Base-by-base conservation (phyloP, 1,140 invertebrate genomes). In the Trypoxylus dichotomus region DNA sequence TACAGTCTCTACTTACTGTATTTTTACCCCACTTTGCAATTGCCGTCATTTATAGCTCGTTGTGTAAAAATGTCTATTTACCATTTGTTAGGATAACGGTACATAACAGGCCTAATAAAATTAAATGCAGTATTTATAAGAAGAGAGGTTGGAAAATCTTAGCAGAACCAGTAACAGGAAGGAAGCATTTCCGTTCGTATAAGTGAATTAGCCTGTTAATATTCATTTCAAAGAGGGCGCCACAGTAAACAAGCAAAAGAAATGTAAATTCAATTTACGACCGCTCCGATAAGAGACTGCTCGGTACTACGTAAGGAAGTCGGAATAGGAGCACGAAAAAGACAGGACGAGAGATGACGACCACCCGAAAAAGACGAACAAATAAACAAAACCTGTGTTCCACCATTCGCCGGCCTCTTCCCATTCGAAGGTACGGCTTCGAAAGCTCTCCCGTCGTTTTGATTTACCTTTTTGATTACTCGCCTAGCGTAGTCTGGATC, bases 381-480 rank as follows among this genome's bases (percentile, higher is more conserved):
- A 80, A 80, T 80, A 80, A 80, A 80, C 79, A 80, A 80, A 79
- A 80, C 79, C 79, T 79, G 77, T 68, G 21, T 42, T 54, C 76
- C 71, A 41, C 11, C 24, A 11, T 68, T 15, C 24, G 8, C 60
- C 42, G 76, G 21, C n/a, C 25, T 27, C 47, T 68, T 13, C 60
- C 60, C 60, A 25, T 27, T 21, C 21, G 60, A 2, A 54, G 24
- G 27, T 25, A 24, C 24, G 21, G 21, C 21, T 68, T 68, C 60
- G 21, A 68, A 68, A 25, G 60, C 60, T 68, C 60, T 21, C 13
- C 21, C 60, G 60, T 27, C 60, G 24, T 77, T 79, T 79, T 79
- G 80, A 81, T 81, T 81, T 81, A 81, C 80, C 80, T 81, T 81
- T 81, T 81, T 80, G 80, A 81, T 81, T 81, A 81, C 75, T 37